Conservation (phyloP, 30 jellyfish, hydroid and myxozoan genomes). For the Aurelia coerulea region DNA sequence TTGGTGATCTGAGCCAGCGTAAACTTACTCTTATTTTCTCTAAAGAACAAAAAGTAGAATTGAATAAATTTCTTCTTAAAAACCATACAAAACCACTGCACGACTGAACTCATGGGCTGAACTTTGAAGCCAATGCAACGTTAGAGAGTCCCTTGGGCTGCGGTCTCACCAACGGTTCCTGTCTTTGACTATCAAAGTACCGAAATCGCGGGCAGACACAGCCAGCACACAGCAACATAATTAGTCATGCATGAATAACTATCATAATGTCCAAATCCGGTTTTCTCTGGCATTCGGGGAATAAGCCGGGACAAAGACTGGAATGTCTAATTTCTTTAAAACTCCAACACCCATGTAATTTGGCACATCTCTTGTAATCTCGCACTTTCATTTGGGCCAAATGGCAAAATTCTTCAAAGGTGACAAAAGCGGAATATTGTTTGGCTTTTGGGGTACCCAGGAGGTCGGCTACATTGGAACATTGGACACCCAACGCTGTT, state of each 20-base stretch:
- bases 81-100: background rate
- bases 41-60: too few species aligned
- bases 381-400: too few species aligned
- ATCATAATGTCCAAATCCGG: background rate
- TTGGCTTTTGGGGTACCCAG: too few species aligned
- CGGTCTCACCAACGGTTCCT: background rate
- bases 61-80: background rate
- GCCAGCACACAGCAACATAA: conserved; percentile 2
- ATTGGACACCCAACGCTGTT: too few species aligned
- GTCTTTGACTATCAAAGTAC: background rate
- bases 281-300: background rate
- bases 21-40: too few species aligned
- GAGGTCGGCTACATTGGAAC: too few species aligned
- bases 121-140: background rate
- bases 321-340: background rate
- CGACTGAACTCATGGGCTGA: background rate
- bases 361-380: too few species aligned
- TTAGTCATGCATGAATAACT: background rate
- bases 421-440: too few species aligned
- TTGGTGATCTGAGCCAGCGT: too few species aligned
- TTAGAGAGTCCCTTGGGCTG: background rate
- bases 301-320: background rate
- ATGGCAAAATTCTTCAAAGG: too few species aligned
- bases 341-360: background rate
- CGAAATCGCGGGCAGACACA: background rate